Percentiles rank a stretch among this genome's conserved stretches.
These are phyloP conservation scores for Pyxicephalus adspersus DNA, from an alignment of 2,113 vertebrate genomes.

Conservation along the genomic window DNA sequence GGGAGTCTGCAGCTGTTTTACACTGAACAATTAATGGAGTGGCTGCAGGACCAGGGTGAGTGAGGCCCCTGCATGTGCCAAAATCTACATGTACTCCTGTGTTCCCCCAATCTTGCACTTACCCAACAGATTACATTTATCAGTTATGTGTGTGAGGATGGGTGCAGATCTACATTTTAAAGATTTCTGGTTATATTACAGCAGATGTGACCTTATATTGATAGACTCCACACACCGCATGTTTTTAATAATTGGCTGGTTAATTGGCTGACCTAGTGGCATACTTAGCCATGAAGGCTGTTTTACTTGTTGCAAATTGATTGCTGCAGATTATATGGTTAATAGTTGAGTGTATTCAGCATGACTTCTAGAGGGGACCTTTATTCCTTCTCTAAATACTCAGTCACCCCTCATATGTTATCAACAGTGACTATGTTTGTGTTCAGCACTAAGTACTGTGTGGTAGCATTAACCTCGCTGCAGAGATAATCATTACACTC, in stretches of 20 bases:
- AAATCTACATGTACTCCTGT: no score
- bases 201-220: no score
- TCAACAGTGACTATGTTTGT: constrained; percentile 20
- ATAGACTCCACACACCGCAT: no score
- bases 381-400: neutral
- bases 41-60: constrained; percentile 54
- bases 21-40: constrained; percentile 51
- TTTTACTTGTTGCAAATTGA: neutral
- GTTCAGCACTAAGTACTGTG: neutral
- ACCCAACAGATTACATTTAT: no score
- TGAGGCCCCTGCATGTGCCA: constrained; percentile 16
- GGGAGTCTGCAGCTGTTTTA: constrained; percentile 19
- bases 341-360: neutral
- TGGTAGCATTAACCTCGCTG: neutral
- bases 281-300: neutral
- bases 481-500: neutral
- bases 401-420: neutral
- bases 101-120: no score
- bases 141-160: no score
- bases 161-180: no score
- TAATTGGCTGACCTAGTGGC: no score
- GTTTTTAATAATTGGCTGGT: no score
- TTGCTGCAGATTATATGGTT: neutral
- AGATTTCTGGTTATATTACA: no score
- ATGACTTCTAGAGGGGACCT: neutral